Evolutionary conservation across 64 coral and sea anemone species (phyloP), one percentile per base, ranked within the genome.

Genomic region (Pachyseris speciosa): DNA sequence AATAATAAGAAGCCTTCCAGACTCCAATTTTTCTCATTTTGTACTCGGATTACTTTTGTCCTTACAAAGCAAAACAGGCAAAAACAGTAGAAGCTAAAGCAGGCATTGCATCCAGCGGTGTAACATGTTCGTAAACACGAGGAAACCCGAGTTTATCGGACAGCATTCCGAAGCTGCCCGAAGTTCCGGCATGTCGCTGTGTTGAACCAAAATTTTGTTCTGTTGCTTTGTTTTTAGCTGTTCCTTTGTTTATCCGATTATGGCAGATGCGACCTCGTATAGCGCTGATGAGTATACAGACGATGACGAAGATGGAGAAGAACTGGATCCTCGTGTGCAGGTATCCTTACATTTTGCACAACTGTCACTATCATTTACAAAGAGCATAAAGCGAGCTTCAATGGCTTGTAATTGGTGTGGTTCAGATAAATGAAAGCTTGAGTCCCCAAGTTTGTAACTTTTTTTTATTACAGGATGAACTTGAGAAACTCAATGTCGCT

Each of bases 1-100:
- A 89, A 58, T 95, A 99, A 74, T 99, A 99, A 27, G 94, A 95
- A 19, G 97, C 97, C 41, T 93, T 95, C 94, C 97, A 99, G 44
- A 93, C 85, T 36, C 83, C 84, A 20, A 97, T 61, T 84, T 73
- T 93, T 36, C 69, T 43, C 95, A 97, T 97, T 38, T 75, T 84
- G 19, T 11, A 22, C 36, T 83, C 17, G 6, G 78, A 37, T 60
- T 24, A 2, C 31, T 17, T 9, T 13, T 43, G 15, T 73, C 0
- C 44, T 30, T n/a, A 27, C 26, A 51, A 67, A 36, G 8, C 38
- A 58, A 60, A 19, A 0, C 11, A 43, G n/a, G n/a, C n/a, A n/a
- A n/a, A 26, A 66, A 67, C 31, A 85, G 44, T 15, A 5, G 12
- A 66, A 9, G 78, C 7, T 2, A 24, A 86, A 31, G 29, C 84